These are phyloP conservation scores for Hedya salicella DNA, from an alignment of 2,888 invertebrate species.

Conservation along the genomic window DNA sequence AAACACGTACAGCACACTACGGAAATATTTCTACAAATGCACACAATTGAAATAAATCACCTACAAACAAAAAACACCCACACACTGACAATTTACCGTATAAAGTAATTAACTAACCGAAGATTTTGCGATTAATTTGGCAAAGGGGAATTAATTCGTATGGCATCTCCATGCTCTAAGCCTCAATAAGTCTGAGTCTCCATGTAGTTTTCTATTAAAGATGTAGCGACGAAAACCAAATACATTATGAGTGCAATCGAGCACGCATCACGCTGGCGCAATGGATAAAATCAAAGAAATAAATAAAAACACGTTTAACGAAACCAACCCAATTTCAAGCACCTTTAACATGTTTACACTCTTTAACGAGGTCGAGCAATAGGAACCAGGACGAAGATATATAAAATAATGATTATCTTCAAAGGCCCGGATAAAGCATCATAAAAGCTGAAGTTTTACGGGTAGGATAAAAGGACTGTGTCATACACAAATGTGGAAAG, in stretches of 20 bases:
- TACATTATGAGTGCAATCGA: background rate
- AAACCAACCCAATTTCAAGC: background rate
- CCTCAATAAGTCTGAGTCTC: too few species aligned
- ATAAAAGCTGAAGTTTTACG: constrained; percentile 13
- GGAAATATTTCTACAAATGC: too few species aligned
- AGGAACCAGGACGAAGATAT: constrained; percentile 22
- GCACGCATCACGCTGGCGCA: background rate
- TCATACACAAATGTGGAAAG: constrained; percentile 18
- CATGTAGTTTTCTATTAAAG: too few species aligned
- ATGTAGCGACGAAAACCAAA: too few species aligned
- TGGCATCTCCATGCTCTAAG: too few species aligned
- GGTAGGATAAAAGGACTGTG: constrained; percentile 1
- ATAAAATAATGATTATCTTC: constrained; percentile 13
- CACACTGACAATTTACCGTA: too few species aligned
- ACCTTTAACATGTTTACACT: background rate
- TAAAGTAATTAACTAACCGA: too few species aligned
- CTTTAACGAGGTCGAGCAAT: background rate
- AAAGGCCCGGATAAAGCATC: constrained; percentile 19
- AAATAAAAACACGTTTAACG: background rate
- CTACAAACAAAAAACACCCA: too few species aligned
- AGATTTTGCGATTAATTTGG: too few species aligned
- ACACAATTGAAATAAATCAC: too few species aligned
- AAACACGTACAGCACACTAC: too few species aligned
- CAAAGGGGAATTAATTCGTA: too few species aligned
- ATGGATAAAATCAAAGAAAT: background rate